These are phyloP conservation scores for Lophochroa leadbeateri DNA, from an alignment of 2,113 vertebrate species.

Conservation along the genomic window DNA sequence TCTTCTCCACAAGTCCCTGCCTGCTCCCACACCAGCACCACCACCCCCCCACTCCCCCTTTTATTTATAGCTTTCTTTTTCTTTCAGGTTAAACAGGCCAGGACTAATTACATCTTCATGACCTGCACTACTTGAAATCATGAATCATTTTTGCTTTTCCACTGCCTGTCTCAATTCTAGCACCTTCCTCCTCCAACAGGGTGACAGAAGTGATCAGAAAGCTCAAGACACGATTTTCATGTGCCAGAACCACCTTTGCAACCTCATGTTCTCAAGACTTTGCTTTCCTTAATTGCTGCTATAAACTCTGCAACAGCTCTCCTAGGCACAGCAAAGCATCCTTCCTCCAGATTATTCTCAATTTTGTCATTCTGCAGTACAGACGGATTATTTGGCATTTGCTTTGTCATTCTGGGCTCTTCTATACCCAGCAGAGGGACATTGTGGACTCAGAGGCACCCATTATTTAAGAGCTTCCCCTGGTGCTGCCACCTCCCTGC, in stretches of 20 bases:
- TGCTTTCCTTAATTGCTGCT: background rate
- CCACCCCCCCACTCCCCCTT: background rate
- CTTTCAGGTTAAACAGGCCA: conserved; percentile 7
- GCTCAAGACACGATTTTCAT: background rate
- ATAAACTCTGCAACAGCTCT: background rate
- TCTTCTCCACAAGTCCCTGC: background rate
- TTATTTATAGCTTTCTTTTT: background rate
- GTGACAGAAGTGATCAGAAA: background rate
- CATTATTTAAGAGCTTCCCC: rapidly evolving
- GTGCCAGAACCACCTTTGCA: background rate
- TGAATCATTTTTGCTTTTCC: background rate
- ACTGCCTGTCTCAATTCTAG: background rate
- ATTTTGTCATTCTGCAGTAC: background rate
- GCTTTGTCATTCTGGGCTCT: background rate
- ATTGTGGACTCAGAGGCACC: background rate
- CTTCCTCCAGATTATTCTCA: background rate
- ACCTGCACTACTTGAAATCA: background rate
- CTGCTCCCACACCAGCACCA: background rate
- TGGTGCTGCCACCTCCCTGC: rapidly evolving
- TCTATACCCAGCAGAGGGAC: background rate
- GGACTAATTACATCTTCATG: conserved; percentile 4
- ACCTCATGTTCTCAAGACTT: background rate
- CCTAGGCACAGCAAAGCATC: background rate
- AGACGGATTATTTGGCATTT: background rate
- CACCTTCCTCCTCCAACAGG: background rate